A percentile compares a stretch with the other conserved stretches of the same genome.
phyloP scores from a whole-genome alignment of 1,140 invertebrate species.

The Hylyphantes graminicola region DNA sequence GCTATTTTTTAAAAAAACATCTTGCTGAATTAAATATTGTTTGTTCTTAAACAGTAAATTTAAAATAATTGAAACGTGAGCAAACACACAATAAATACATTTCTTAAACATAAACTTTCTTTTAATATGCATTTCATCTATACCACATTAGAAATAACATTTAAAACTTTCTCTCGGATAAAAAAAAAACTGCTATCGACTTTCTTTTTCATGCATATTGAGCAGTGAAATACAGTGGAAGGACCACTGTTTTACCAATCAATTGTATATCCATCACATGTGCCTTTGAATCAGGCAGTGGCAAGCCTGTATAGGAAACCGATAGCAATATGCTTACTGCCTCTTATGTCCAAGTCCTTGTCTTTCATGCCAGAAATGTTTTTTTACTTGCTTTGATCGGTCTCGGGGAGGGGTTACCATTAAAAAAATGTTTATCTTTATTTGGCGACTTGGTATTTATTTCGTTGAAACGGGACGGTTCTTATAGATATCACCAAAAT shows the following conservation, averaged over 20 bases:
- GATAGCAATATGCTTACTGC: background rate
- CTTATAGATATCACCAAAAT: background rate
- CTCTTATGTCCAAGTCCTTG: slow-evolving; percentile 11
- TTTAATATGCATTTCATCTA: background rate
- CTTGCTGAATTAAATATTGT: too few relatives aligned
- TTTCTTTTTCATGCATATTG: slow-evolving; percentile 5
- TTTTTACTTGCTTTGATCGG: slow-evolving; percentile 18
- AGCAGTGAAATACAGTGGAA: background rate
- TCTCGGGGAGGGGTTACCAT: background rate
- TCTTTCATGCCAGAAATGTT: background rate
- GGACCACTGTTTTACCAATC: slow-evolving; percentile 16
- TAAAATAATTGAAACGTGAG: too few relatives aligned
- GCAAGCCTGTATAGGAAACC: slow-evolving; percentile 37
- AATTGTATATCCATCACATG: slow-evolving; percentile 23
- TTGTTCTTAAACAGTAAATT: too few relatives aligned
- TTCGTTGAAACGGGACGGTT: background rate
- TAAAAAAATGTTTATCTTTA: background rate
- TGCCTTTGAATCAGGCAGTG: slow-evolving; percentile 12
- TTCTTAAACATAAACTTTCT: background rate
- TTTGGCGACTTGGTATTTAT: background rate
- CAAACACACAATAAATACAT: background rate
- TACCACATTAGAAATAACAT: slow-evolving; percentile 1
- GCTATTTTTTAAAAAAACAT: too few relatives aligned
- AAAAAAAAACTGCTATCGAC: too few relatives aligned
- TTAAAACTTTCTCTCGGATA: background rate